Evolutionary conservation across 1,140 invertebrate genomes (phyloP), one percentile per base, ranked within the genome.

Genomic region (Habropoda laboriosa): DNA sequence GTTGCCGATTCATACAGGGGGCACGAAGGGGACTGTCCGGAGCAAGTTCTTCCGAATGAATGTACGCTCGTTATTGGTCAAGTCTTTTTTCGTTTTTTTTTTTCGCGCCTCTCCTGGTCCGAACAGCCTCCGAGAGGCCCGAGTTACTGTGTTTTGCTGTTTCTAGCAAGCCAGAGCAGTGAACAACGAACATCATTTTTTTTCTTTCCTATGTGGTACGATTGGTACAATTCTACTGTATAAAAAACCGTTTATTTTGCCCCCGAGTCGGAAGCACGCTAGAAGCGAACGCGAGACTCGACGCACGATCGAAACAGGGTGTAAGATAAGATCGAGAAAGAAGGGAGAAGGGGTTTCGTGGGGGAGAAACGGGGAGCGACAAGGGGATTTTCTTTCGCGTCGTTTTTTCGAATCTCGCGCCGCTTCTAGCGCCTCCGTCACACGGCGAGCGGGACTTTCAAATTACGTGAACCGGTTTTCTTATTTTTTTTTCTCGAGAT

Each of bases 161-260:
- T 89, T 80, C 88, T 88, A 90, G 87, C 87, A 91, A 91, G 89
- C 90, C 88, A 91, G 90, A 91, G 89, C 86, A 90, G 86, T 91
- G 86, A 90, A 90, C 89, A 91, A 90, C 88, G 87, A 92, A 91
- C 86, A 87, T 87, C 85, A 83, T 81, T 64, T 82, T 90, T 82
- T 79, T 78, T 68, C 57, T 75, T 73, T 78, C 80, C 81, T 89
- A 88, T 89, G 73, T 83, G 84, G 78, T 89, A 87, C 64, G 51
- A 76, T 79, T 87, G 85, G 77, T 87, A 89, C 76, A 81, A 87
- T 79, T 79, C 83, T 91, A 90, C 73, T 89, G 86, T 81, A 79
- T 90, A 87, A 87, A 89, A 91, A 89, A 83, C 71, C 70, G 66
- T 85, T 82, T 64, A 82, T 18, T 51, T 73, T 49, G 68, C 61